Conservation (phyloP, 35 echinoderm and acorn worm species). For the Strongylocentrotus purpuratus region DNA sequence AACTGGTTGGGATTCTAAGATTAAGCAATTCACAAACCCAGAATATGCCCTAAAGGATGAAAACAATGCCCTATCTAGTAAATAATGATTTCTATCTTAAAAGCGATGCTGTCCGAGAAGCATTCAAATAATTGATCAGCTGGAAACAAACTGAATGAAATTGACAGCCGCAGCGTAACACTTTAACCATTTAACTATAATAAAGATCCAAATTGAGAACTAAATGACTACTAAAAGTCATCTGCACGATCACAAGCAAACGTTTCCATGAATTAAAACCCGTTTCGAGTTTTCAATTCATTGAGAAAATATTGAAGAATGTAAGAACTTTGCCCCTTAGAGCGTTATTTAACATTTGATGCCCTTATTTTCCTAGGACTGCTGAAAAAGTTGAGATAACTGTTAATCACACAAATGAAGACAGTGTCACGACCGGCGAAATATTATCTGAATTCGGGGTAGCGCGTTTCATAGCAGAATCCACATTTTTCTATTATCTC, state of each 20-base stretch:
- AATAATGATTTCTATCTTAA: too few relatives aligned
- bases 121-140: background rate
- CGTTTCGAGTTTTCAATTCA: too few relatives aligned
- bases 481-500: background rate
- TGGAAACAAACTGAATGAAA: background rate
- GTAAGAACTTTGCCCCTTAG: background rate
- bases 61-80: too few relatives aligned
- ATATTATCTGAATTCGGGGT: background rate
- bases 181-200: background rate
- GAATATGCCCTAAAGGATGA: too few relatives aligned
- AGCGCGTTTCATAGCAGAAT: background rate
- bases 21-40: too few relatives aligned
- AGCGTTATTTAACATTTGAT: background rate
- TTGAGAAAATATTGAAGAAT: too few relatives aligned
- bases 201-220: background rate
- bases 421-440: background rate
- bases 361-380: background rate
- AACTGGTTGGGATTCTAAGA: too few relatives aligned
- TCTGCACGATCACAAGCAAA: background rate
- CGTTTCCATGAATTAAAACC: background rate
- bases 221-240: background rate
- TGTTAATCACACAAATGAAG: background rate
- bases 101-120: background rate
- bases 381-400: background rate
- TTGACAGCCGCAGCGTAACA: background rate